phyloP scores from a whole-genome alignment of 2,797 vertebrate species.

The Hippocampus kuda region DNA sequence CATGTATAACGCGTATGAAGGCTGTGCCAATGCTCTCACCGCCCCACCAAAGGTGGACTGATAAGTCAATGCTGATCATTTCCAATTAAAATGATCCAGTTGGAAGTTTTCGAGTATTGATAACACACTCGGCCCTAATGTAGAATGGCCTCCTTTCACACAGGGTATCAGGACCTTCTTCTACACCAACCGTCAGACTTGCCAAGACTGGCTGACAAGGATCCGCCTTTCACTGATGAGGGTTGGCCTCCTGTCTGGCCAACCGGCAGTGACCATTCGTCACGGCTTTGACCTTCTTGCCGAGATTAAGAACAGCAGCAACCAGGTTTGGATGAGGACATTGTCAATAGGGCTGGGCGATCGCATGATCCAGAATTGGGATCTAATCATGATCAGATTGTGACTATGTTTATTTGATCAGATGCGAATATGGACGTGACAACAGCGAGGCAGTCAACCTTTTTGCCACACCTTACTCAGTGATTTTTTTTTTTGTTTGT shows the following conservation, averaged over 20 bases:
- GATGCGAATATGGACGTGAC: too few species aligned
- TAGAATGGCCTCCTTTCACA: not conserved
- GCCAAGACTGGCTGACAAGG: slow-evolving; percentile 94
- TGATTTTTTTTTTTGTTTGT: too few species aligned
- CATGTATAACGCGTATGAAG: slow-evolving; percentile 99
- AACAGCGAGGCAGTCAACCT: too few species aligned
- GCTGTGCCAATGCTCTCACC: slow-evolving; percentile 91
- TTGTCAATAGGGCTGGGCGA: not conserved
- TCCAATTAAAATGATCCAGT: not conserved
- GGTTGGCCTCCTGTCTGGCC: slow-evolving; percentile 91
- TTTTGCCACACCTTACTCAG: too few species aligned
- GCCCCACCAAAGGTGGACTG: slow-evolving; percentile 88
- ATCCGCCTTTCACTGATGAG: slow-evolving; percentile 95
- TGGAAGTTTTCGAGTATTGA: not conserved
- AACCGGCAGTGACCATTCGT: slow-evolving; percentile 91
- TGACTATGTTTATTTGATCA: too few species aligned
- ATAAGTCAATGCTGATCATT: not conserved
- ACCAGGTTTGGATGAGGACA: slow-evolving; percentile 70
- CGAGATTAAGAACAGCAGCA: slow-evolving; percentile 85
- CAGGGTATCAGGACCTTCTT: slow-evolving; percentile 91
- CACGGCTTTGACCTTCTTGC: slow-evolving; percentile 93
- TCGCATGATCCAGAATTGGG: too few species aligned
- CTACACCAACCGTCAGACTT: slow-evolving; percentile 95
- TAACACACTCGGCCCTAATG: not conserved
- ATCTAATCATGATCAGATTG: too few species aligned